Percentiles rank a stretch among this genome's conserved stretches.
Evolutionary conservation across 1,140 invertebrate species (phyloP).

Genomic region (Chironomus tepperi): DNA sequence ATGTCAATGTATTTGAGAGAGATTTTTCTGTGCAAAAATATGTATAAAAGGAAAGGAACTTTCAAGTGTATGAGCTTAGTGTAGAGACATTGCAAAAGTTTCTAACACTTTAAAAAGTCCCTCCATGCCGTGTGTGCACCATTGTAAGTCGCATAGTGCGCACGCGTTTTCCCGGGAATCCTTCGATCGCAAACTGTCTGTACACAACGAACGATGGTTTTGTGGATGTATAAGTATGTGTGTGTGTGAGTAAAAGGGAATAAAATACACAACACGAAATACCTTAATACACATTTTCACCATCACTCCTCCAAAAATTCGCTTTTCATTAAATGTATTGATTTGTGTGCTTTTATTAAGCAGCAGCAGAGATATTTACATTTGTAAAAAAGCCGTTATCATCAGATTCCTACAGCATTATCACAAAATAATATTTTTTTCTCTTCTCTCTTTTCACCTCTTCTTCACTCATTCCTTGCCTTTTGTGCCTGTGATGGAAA

Average conservation of each 20-base stretch:
- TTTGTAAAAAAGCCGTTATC: constrained; percentile 6
- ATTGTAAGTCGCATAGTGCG: background rate
- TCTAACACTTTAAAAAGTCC: constrained; percentile 1
- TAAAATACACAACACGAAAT: background rate
- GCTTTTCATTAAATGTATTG: constrained; percentile 22
- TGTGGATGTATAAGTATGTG: background rate
- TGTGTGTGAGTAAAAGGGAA: background rate
- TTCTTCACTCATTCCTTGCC: too few species aligned
- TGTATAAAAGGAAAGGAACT: background rate
- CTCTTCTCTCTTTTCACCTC: background rate
- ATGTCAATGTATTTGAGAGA: constrained; percentile 11
- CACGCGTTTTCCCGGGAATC: constrained; percentile 21
- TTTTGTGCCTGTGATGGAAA: too few species aligned
- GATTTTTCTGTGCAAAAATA: background rate
- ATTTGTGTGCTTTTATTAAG: constrained; percentile 15
- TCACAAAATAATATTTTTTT: constrained; percentile 2
- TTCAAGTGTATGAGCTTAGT: background rate
- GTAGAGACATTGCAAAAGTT: background rate
- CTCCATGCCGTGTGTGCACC: background rate
- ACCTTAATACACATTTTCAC: constrained; percentile 13
- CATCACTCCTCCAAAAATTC: constrained; percentile 1
- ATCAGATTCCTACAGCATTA: background rate
- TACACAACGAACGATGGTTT: background rate
- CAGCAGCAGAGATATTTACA: background rate
- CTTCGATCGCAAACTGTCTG: background rate